A percentile compares a stretch with the other conserved stretches of the same genome.
These are phyloP conservation scores for Megaceryle maxima DNA, from an alignment of 2,113 vertebrate genomes.

Conservation along the genomic window DNA sequence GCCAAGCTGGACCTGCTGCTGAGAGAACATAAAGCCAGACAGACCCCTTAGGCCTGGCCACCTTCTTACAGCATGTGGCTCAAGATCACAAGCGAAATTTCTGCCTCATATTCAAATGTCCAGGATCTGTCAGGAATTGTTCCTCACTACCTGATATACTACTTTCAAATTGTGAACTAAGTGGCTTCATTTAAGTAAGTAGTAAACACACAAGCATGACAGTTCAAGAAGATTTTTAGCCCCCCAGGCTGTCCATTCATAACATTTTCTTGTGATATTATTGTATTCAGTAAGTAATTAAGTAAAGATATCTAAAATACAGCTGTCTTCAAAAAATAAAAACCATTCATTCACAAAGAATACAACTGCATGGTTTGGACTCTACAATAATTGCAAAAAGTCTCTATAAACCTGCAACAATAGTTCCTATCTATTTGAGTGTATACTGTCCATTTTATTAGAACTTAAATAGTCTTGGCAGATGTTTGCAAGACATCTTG, in stretches of 20 bases:
- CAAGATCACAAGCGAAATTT: neutral
- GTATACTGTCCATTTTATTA: neutral
- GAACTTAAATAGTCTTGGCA: neutral
- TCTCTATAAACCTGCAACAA: neutral
- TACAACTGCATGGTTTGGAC: neutral
- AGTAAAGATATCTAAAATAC: neutral
- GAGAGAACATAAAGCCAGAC: neutral
- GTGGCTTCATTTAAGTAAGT: neutral
- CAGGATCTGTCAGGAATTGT: neutral
- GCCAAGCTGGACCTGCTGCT: neutral
- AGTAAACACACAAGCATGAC: neutral
- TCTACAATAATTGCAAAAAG: neutral
- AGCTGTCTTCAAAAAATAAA: neutral
- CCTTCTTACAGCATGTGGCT: neutral
- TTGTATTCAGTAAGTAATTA: neutral
- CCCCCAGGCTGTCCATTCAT: neutral
- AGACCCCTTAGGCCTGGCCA: neutral
- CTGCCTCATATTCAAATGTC: neutral
- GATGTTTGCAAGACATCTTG: neutral
- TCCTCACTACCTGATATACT: neutral
- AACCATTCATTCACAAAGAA: neutral
- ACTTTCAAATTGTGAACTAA: neutral
- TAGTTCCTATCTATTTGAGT: neutral
- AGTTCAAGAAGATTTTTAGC: neutral
- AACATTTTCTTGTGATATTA: neutral